Evolutionary conservation across 2,113 vertebrate species (phyloP), one percentile per base, ranked within the genome.

Genomic region (Ifrita kowaldi): DNA sequence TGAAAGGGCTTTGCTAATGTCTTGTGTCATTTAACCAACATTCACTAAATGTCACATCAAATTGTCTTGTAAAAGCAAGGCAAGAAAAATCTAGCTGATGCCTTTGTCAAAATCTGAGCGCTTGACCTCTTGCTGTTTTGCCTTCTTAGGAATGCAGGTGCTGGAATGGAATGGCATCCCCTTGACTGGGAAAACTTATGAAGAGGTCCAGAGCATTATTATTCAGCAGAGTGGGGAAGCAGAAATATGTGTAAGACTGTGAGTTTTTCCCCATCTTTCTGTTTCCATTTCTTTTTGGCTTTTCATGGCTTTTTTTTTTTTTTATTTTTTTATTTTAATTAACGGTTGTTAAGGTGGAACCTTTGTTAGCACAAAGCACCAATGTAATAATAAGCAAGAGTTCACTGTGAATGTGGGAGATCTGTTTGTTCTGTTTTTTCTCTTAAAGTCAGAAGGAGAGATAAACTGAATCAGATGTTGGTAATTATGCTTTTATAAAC

Each of bases 201-300:
- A 99, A 98, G 99, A 99, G 97, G 99, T 99, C 52, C 99, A 99
- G 87, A 98, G 97, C 97, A 99, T 99, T 94, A 97, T 99, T 97
- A 98, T 98, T 90, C 98, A 99, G 86, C 99, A 98, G 96, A 99
- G 98, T 98, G 98, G 98, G 97, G 99, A 99, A 98, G 99, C 98
- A 98, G 99, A 99, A 98, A 99, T 99, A 98, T 99, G 99, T 98
- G 98, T 99, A 98, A 99, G 99, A 98, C 99, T 99, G 99, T 99
- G 98, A 99, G 99, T 99, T 98, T 97, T 98, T 98, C 97, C 97
- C 95, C 97, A 98, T 97, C 97, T 98, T 98, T 98, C 95, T 97
- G 98, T 98, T 98, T 98, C 98, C 98, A 98, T 98, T 98, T 94
- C 84, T 91, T 96, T 98, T 97, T 97, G 96, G 98, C 97, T 98